A percentile compares a stretch with the other conserved stretches of the same genome.
phyloP scores from a whole-genome alignment of 1,140 invertebrate species.

The Thaumetopoea pityocampa region DNA sequence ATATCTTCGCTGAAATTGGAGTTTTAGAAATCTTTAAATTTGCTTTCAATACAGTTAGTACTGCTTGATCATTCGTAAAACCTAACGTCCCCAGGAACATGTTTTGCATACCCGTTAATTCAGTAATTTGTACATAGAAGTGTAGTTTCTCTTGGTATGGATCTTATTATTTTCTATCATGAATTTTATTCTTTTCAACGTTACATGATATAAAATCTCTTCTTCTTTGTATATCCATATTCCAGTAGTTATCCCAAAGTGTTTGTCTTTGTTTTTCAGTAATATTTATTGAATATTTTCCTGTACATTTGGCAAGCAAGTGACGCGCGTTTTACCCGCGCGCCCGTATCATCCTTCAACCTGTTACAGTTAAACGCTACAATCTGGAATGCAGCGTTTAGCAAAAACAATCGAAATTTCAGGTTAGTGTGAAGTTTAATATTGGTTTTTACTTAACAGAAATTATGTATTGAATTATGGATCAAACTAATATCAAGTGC shows the following conservation, averaged over 20 bases:
- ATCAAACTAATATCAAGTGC: too few relatives aligned
- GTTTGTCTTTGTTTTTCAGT: conserved; percentile 1
- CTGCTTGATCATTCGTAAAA: conserved; percentile 3
- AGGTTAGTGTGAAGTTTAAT: too few relatives aligned
- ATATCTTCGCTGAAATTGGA: not conserved
- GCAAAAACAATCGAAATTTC: too few relatives aligned
- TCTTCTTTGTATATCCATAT: conserved; percentile 3
- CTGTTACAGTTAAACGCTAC: too few relatives aligned
- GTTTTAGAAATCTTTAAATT: conserved; percentile 2
- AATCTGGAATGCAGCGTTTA: too few relatives aligned
- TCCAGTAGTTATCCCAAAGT: conserved; percentile 4
- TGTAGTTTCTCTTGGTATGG: conserved; percentile 2
- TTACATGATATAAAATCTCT: conserved; percentile 1
- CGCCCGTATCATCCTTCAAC: too few relatives aligned
- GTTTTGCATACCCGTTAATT: conserved; percentile 3
- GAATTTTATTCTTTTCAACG: conserved; percentile 3
- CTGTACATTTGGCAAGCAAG: conserved; percentile 1
- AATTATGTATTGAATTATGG: too few relatives aligned
- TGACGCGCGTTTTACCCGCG: too few relatives aligned
- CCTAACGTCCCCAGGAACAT: conserved; percentile 3
- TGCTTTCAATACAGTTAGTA: conserved; percentile 4
- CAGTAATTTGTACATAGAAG: conserved; percentile 2
- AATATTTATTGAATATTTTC: conserved; percentile 2
- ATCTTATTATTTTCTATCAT: not conserved
- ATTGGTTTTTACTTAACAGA: too few relatives aligned